Conservation (phyloP, 2,113 vertebrate genomes). For the Istiophorus platypterus region DNA sequence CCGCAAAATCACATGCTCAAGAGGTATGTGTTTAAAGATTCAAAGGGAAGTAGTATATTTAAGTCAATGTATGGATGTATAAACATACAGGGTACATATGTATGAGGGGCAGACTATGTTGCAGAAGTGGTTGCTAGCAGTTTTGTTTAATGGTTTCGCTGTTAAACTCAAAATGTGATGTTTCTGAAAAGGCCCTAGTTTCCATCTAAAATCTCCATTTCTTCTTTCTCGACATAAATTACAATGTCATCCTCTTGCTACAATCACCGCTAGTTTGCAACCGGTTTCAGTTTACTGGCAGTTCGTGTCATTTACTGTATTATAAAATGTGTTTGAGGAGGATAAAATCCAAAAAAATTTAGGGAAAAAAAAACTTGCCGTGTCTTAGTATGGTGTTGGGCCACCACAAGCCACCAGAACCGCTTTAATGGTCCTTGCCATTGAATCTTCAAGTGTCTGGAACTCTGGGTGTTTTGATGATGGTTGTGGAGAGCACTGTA, state of each 20-base stretch:
- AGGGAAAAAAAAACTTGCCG: no score
- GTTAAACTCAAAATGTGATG: background rate
- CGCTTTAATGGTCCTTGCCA: no score
- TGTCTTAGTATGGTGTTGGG: no score
- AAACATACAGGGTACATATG: background rate
- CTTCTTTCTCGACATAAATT: background rate
- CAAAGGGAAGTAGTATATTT: no score
- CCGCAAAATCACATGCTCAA: background rate
- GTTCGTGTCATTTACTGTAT: background rate
- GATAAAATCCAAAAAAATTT: background rate
- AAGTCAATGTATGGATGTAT: background rate
- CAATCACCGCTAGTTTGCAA: background rate
- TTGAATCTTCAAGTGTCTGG: no score
- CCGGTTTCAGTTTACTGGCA: background rate
- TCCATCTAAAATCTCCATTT: background rate
- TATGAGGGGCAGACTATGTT: background rate
- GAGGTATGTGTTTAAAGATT: background rate
- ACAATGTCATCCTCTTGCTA: background rate
- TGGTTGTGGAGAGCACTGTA: no score
- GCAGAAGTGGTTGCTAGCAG: background rate
- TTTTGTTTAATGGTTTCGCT: background rate
- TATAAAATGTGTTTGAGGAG: conserved; percentile 14
- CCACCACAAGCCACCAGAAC: no score
- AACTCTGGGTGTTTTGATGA: no score
- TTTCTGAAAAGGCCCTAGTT: background rate